Base-by-base conservation (phyloP, 2,797 vertebrate genomes). In the Paratrypauchen microcephalus region DNA sequence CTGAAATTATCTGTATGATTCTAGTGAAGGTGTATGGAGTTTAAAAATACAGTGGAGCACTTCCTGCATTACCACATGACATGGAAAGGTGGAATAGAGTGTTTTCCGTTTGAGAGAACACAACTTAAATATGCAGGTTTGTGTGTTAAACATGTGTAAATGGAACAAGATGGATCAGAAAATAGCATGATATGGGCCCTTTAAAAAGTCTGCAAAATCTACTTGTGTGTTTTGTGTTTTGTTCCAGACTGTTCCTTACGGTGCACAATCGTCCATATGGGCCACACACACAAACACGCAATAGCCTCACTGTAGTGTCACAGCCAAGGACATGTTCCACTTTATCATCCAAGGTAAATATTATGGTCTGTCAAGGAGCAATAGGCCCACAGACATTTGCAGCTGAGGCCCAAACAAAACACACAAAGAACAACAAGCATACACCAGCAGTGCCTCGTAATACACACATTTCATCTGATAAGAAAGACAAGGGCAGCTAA, bases 331-430 rank as follows among this genome's bases (percentile, higher is more conserved):
- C 69, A 80, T 82, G 65, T 45, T 64, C 30, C 74, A 69, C 80
- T 78, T 65, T 32, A 70, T 0, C 73, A 69, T 68, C 9, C 50
- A 24, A 69, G 28, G 50, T 82, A 83, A 90, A 87, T 91, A 88
- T 91, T 91, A 82, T 90, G 77, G 74, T 81, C 73, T 80, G 73
- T 26, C 65, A 76, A 1, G 11, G 74, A 1, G 18, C 48, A 81
- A 75, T 66, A 72, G 41, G n/a, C 13, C 54, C 39, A 66, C 72
- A 83, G 78, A 81, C 81, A 81, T 85, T 79, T 80, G 21, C 45
- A 64, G 48, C 48, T 87, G 77, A 65, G 82, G 76, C 55, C 77
- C 83, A 3, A 82, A 85, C 79, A 86, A 83, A 82, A 83, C 72
- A 73, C 67, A 71, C 55, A 59, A 65, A 18, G 47, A 55, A 75